Evolutionary conservation across 1,140 invertebrate species (phyloP).

Genomic region (Pseudomyrmex gracilis): DNA sequence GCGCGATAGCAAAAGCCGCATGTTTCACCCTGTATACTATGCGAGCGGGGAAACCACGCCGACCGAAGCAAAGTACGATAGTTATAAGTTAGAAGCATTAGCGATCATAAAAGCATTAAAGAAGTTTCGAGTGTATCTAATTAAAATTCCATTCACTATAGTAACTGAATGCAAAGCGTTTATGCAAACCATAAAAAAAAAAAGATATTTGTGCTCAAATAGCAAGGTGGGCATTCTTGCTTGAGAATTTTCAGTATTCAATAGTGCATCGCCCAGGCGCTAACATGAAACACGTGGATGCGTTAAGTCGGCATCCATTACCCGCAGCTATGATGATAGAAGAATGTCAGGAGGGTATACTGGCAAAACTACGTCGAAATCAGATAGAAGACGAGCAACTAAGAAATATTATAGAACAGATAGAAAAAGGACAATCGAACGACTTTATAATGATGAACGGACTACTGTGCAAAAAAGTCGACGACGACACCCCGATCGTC

Average conservation of each 20-base stretch:
- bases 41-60: background rate
- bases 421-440: background rate
- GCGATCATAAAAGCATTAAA: background rate
- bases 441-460: background rate
- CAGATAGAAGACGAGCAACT: background rate
- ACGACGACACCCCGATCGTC: background rate
- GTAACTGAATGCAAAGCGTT: conserved; percentile 18
- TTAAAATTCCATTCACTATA: background rate
- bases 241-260: background rate
- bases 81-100: conserved; percentile 10
- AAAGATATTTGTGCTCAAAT: background rate
- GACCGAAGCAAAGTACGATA: background rate
- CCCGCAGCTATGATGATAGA: background rate
- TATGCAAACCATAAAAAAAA: conserved; percentile 1
- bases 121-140: conserved; percentile 14
- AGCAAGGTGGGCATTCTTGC: background rate
- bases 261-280: conserved; percentile 1
- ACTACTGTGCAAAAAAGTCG: background rate
- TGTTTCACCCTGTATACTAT: conserved; percentile 15
- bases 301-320: background rate
- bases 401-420: background rate
- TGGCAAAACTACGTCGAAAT: background rate
- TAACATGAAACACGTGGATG: conserved; percentile 2
- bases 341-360: background rate
- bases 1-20: background rate